phyloP scores from a whole-genome alignment of 2,113 vertebrate species.

The Scomber japonicus region DNA sequence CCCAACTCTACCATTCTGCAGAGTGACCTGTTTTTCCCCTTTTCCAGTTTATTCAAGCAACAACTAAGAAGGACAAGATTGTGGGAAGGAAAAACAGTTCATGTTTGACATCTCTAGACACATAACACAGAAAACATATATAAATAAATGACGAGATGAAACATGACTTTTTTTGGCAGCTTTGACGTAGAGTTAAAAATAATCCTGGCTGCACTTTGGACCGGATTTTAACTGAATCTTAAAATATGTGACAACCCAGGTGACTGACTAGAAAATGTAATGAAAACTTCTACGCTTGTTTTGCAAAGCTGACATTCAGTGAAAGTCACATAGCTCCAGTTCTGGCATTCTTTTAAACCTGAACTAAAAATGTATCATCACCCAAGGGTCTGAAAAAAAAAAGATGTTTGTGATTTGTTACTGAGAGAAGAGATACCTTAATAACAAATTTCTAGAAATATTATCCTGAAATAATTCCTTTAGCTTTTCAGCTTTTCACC shows the following conservation, averaged over 20 bases:
- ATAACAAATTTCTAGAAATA: background rate
- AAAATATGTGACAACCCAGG: background rate
- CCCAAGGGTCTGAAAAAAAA: background rate
- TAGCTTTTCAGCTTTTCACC: background rate
- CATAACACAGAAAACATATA: slow-evolving; percentile 1
- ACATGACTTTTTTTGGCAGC: slow-evolving; percentile 10
- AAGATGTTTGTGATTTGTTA: background rate
- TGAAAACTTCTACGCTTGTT: background rate
- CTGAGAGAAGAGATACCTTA: background rate
- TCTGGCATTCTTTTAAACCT: slow-evolving; percentile 5
- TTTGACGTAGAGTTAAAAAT: slow-evolving; percentile 11
- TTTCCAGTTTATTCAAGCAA: background rate
- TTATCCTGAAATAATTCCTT: background rate
- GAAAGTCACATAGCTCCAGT: background rate
- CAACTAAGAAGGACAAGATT: background rate
- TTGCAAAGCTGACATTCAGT: no score
- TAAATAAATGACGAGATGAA: slow-evolving; percentile 21
- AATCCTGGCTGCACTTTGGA: background rate
- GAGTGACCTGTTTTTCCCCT: background rate
- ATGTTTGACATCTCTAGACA: slow-evolving; percentile 16
- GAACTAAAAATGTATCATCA: background rate
- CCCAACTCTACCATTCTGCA: slow-evolving; percentile 3
- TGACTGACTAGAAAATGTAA: background rate
- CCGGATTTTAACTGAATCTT: background rate
- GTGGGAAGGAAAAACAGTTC: background rate